These are phyloP conservation scores for Clarias gariepinus DNA, from an alignment of 2,113 vertebrate species.

Conservation along the genomic window DNA sequence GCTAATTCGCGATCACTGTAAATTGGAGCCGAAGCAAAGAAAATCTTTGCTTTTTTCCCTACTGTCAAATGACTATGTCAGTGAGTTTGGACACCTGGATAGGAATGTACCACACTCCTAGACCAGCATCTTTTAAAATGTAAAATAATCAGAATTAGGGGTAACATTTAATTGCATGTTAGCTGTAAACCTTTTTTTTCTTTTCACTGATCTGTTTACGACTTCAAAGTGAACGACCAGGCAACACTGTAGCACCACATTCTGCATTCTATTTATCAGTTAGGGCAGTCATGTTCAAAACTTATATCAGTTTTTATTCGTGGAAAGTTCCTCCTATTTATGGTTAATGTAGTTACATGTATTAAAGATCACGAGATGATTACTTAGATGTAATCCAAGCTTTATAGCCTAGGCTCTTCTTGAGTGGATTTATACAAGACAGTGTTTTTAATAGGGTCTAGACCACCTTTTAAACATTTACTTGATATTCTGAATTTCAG, in stretches of 20 bases:
- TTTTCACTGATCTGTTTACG: background rate
- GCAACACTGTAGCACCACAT: background rate
- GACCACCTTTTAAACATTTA: background rate
- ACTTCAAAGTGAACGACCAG: background rate
- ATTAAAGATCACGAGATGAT: background rate
- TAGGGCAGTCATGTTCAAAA: background rate
- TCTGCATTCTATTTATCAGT: background rate
- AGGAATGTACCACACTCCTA: background rate
- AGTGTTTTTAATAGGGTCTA: background rate
- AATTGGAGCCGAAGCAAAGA: constrained; percentile 61
- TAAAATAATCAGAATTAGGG: constrained; percentile 7
- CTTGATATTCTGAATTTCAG: background rate
- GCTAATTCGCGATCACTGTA: constrained; percentile 62
- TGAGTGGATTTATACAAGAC: background rate
- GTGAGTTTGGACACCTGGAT: constrained; percentile 26
- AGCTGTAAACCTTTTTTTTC: background rate
- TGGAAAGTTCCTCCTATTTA: background rate
- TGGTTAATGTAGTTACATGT: background rate
- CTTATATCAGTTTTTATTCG: background rate
- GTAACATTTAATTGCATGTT: background rate
- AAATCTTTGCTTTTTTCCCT: constrained; percentile 10
- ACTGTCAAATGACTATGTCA: constrained; percentile 37
- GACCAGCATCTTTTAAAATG: constrained; percentile 1
- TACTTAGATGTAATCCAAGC: background rate
- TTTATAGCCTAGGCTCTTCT: background rate